Base-by-base conservation (phyloP, 2,888 invertebrate genomes). In the Yponomeuta malinellus region DNA sequence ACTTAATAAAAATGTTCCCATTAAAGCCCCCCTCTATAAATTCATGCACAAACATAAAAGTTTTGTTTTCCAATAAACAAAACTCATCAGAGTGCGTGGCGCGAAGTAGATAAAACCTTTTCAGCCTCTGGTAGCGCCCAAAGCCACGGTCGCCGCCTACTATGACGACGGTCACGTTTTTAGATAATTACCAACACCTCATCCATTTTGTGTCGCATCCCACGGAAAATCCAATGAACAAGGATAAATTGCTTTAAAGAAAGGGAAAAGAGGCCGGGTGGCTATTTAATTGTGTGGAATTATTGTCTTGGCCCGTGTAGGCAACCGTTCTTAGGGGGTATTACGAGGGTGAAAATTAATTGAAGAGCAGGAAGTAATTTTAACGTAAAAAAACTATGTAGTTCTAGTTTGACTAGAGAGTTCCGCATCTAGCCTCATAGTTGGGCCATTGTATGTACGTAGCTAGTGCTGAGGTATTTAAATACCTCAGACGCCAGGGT, bases 141-240 rank as follows among this genome's bases (percentile, higher is more conserved):
- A 15, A 12, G 37, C 67, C 37, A 67, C 67, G 67, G 67, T n/a
- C 43, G 64, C 67, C n/a, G 67, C 8, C 67, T 83, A 77, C 83
- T 89, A 89, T 91, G 90, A 92, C 88, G 89, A 90, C 90, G 91
- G 90, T 91, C 90, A 88, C 88, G 89, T 89, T 90, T 92, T 91
- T 29, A 68, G 52, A 31, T 92, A 92, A 92, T 92, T 90, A 92
- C 89, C 83, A 82, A 77, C 77, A 82, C 76, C 83, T 88, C 86
- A 86, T 89, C 86, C 84, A 87, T 88, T 84, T 86, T 85, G 85
- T 83, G 87, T 86, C 86, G 83, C 82, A 78, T 68, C 69, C 31
- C 31, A 69, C 52, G 29, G 69, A 69, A 69, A 69, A 69, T 52
- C 69, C 52, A 69, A 69, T 69, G 59, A 52, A 69, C 69, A 52